Conservation (phyloP, 64 coral and sea anemone species). For the Acropora yongei region DNA sequence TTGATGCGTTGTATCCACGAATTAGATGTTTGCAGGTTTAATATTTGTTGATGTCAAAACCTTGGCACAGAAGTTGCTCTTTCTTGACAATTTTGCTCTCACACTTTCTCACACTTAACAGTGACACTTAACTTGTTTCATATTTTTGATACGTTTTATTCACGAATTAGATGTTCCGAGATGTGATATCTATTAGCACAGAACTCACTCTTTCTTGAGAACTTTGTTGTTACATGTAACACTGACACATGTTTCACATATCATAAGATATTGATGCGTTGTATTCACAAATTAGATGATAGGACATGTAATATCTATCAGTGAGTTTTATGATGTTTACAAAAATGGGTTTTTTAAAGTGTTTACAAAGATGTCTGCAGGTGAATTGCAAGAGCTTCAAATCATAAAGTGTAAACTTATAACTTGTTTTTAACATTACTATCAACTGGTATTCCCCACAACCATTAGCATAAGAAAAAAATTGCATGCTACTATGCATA, state of each 20-base stretch:
- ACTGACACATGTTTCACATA: conserved; percentile 32
- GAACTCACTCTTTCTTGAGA: conserved; percentile 10
- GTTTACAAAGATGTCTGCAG: not conserved
- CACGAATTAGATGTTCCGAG: conserved; percentile 15
- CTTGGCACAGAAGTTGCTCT: conserved; percentile 11
- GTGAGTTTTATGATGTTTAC: not conserved
- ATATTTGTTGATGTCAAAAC: conserved; percentile 38
- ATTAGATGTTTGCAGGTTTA: conserved; percentile 48
- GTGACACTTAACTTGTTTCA: conserved; percentile 17
- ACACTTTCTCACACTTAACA: not conserved
- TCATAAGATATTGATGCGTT: not conserved
- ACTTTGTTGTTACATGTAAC: conserved; percentile 36
- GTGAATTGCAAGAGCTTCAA: conserved; percentile 1
- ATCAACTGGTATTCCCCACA: no score
- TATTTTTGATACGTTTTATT: conserved; percentile 15
- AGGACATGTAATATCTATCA: conserved; percentile 36
- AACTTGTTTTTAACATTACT: not conserved
- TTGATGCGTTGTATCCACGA: conserved; percentile 13
- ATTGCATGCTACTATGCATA: no score
- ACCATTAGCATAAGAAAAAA: no score
- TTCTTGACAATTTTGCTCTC: conserved; percentile 40
- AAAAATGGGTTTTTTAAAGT: no score
- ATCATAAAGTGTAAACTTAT: not conserved
- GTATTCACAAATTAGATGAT: conserved; percentile 36
- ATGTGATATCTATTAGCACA: conserved; percentile 31